phyloP scores from a whole-genome alignment of 1,140 invertebrate species.

The Andrena cerasifolii region DNA sequence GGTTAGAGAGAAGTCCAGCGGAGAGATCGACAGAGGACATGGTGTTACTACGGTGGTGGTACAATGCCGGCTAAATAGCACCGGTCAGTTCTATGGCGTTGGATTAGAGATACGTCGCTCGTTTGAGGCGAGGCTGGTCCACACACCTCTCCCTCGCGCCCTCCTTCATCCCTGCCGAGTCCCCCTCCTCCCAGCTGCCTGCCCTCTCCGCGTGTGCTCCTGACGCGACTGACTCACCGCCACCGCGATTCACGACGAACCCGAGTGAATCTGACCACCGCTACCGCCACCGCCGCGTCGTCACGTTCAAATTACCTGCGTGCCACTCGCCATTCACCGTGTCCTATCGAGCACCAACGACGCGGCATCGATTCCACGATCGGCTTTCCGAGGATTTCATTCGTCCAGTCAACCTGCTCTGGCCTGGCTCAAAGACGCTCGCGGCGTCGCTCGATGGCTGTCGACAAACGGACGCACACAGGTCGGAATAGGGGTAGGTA shows the following conservation, averaged over 20 bases:
- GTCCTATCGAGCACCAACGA: slow-evolving; percentile 37
- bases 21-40: slow-evolving; percentile 69
- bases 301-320: slow-evolving; percentile 74
- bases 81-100: slow-evolving; percentile 77
- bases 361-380: slow-evolving; percentile 69
- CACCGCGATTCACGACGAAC: slow-evolving; percentile 53
- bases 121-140: slow-evolving; percentile 74
- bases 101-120: slow-evolving; percentile 79
- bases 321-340: slow-evolving; percentile 51
- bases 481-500: no score
- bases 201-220: slow-evolving; percentile 18
- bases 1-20: slow-evolving; percentile 39
- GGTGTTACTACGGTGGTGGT: slow-evolving; percentile 75
- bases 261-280: slow-evolving; percentile 51
- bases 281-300: slow-evolving; percentile 47
- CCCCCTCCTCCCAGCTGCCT: slow-evolving; percentile 4
- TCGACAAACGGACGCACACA: no score
- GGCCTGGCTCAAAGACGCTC: slow-evolving; percentile 1
- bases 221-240: slow-evolving; percentile 59
- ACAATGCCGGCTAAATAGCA: slow-evolving; percentile 80
- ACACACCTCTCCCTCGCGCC: neutral
- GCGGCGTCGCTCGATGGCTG: neutral
- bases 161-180: neutral
- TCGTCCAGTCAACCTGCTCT: no score
- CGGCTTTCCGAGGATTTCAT: slow-evolving; percentile 42